phyloP scores from a whole-genome alignment of 1,140 invertebrate genomes.

The Atta cephalotes region DNA sequence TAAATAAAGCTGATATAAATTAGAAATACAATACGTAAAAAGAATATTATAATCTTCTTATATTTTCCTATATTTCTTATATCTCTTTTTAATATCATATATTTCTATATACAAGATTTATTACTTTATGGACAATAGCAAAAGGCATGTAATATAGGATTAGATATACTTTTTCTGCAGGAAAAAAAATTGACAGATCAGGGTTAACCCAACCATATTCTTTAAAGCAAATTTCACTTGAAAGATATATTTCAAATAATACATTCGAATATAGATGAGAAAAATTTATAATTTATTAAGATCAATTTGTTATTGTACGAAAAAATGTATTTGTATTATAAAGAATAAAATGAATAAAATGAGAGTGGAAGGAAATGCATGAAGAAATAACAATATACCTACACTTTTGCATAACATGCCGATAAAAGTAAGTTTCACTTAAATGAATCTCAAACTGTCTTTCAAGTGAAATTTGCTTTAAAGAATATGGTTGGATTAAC shows the following conservation, averaged over 20 bases:
- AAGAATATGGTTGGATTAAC: conserved; percentile 66
- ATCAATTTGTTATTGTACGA: background rate
- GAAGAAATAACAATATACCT: background rate
- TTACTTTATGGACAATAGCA: no score
- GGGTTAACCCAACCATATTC: no score
- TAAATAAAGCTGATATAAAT: background rate
- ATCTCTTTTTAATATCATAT: no score
- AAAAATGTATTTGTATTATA: background rate
- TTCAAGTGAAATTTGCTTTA: conserved; percentile 66
- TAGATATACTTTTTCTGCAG: no score
- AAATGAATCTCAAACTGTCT: background rate
- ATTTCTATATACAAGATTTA: background rate
- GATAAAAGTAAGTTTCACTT: background rate
- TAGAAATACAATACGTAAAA: no score
- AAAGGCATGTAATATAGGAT: no score
- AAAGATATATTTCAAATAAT: background rate
- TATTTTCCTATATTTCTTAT: no score
- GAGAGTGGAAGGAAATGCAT: background rate
- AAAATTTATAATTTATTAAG: conserved; percentile 4
- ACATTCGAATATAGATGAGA: background rate
- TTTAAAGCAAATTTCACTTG: no score
- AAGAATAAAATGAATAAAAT: background rate
- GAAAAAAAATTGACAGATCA: no score
- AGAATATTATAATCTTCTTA: no score
- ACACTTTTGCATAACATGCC: background rate